Conservation (phyloP, 2,113 vertebrate species). For the Craseonycteris thonglongyai region DNA sequence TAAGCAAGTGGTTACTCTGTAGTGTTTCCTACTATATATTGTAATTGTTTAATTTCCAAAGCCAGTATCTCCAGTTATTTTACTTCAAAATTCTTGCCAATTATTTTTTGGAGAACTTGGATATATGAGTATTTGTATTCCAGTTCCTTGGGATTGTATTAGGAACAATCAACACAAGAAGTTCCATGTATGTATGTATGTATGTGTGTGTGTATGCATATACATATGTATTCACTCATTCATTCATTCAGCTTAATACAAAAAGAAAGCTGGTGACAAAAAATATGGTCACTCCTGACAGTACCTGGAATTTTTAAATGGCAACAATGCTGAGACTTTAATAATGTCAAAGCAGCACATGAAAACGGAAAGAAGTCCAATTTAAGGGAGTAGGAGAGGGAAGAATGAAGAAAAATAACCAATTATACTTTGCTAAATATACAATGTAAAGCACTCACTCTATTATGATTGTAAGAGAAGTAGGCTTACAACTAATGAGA, state of each 20-base stretch:
- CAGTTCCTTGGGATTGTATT: neutral
- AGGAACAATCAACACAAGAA: neutral
- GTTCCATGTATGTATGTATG: neutral
- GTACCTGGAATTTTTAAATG: neutral
- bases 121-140: neutral
- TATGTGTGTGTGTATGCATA: no score
- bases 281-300: neutral
- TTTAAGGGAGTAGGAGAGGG: no score
- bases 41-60: neutral
- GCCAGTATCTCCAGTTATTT: neutral
- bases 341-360: neutral
- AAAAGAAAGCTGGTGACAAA: neutral
- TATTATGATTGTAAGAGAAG: no score
- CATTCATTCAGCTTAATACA: neutral
- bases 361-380: no score
- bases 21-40: neutral
- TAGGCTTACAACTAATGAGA: no score
- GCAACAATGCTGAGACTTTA: neutral
- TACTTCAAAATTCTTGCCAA: neutral
- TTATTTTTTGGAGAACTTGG: neutral
- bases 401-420: no score
- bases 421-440: no score
- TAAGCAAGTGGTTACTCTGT: neutral
- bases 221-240: neutral
- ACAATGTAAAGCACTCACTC: no score